Evolutionary conservation across 2,797 vertebrate genomes (phyloP).

Genomic region (Sebastolobus altivelis): DNA sequence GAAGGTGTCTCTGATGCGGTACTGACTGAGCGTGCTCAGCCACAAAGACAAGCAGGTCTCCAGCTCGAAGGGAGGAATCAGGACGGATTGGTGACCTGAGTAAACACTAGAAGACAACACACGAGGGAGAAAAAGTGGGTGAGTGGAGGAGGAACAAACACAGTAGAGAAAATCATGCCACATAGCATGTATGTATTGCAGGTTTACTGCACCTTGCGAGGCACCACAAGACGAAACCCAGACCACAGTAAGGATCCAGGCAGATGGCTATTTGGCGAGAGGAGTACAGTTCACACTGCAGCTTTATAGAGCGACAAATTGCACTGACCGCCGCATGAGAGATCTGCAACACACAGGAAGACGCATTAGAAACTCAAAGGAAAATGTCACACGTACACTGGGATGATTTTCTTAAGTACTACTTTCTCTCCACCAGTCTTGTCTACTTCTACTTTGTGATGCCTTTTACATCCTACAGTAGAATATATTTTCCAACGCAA

Average conservation of each 20-base stretch:
- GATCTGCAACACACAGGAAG: constrained; percentile 84
- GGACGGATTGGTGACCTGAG: constrained; percentile 97
- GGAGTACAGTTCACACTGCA: constrained; percentile 98
- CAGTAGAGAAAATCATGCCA: background rate
- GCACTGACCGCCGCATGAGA: constrained; percentile 94
- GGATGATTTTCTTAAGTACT: no score
- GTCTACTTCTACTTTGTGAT: background rate
- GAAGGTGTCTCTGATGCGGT: constrained; percentile 98
- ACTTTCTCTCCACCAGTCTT: no score
- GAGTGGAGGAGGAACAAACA: background rate
- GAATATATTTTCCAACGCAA: background rate
- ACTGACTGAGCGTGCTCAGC: constrained; percentile 97
- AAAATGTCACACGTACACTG: background rate
- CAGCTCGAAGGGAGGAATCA: constrained; percentile 98
- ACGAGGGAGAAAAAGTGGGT: background rate
- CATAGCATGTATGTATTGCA: background rate
- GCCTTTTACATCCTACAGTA: background rate
- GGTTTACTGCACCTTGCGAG: constrained; percentile 91
- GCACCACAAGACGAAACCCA: constrained; percentile 98
- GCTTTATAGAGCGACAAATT: constrained; percentile 96
- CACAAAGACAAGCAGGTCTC: constrained; percentile 95
- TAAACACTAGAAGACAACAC: constrained; percentile 88
- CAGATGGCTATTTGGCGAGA: constrained; percentile 98
- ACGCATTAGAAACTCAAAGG: background rate
- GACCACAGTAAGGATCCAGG: constrained; percentile 97